Base-by-base conservation (phyloP, 2,797 vertebrate species). In the Microcaecilia unicolor region DNA sequence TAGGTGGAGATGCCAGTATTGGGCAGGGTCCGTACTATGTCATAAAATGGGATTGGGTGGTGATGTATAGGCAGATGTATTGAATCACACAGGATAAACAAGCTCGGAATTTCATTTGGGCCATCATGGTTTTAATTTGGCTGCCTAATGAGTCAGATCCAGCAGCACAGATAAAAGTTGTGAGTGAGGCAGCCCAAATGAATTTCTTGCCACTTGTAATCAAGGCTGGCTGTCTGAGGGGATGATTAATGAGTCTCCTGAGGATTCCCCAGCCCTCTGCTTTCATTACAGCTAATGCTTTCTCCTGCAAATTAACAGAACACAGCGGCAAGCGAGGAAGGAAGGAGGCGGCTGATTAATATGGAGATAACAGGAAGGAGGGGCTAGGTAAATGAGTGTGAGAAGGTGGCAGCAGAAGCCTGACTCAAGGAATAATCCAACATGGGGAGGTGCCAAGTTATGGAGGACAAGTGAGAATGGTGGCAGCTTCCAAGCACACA, bases 121-220 rank as follows among this genome's bases (percentile, higher is more conserved):
- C 87, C 89, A 91, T 91, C 89, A 89, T 87, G 86, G 87, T 87
- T 89, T 90, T 91, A 90, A 89, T 90, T 91, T 90, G 86, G 86
- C 87, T 89, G 89, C 83, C 86, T 91, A 92, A 91, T 92, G 90
- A 92, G 86, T 89, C 90, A 88, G 87, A 90, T 91, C 89, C 85
- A 85, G 84, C 84, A 84, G 88, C 84, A 84, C 85, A 90, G 87
- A 90, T 92, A 89, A 89, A 90, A 90, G 88, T 91, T 93, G 91
- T 93, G 90, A 92, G 86, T 86, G 87, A 85, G 86, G 76, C 64
- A 72, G 84, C 84, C 89, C 87, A 92, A 92, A 93, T 93, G 90
- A 92, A 93, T 92, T 92, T 92, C 88, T 91, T 92, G 88, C 87
- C 89, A 92, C 90, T 92, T 93, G 90, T 93, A 93, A 93, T 93